A percentile compares a stretch with the other conserved stretches of the same genome.
Conservation (phyloP, 2,797 vertebrate species). For the Lacerta viridis region DNA sequence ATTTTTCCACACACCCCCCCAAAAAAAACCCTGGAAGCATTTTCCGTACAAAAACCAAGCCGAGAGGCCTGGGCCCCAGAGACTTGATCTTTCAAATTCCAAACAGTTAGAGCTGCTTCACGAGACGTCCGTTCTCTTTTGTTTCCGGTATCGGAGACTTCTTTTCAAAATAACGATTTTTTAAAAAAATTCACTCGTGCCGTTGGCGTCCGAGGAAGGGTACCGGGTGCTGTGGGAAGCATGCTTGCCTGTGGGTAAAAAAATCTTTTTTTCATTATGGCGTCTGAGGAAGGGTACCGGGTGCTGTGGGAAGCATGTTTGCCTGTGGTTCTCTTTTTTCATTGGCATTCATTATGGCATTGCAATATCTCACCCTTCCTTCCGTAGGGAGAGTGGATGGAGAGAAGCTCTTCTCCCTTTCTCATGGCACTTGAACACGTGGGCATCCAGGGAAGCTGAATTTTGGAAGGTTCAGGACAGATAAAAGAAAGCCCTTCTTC, state of each 20-base stretch:
- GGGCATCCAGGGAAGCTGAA: too few species aligned
- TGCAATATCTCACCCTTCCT: not conserved
- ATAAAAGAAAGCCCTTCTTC: too few species aligned
- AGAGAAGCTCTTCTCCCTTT: too few species aligned
- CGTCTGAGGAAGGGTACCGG: not conserved
- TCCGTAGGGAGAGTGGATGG: too few species aligned
- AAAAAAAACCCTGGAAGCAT: not conserved
- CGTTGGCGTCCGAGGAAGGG: not conserved
- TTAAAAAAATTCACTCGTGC: not conserved
- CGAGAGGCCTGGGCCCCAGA: slow-evolving; percentile 59
- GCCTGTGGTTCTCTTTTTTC: too few species aligned
- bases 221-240: not conserved
- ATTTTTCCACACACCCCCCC: not conserved
- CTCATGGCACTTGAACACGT: too few species aligned
- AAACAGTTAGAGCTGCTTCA: slow-evolving; percentile 48
- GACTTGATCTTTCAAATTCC: slow-evolving; percentile 53
- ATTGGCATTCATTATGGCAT: not conserved
- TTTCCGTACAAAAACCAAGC: not conserved
- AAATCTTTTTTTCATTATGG: too few species aligned
- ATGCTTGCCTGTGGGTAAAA: too few species aligned
- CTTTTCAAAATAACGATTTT: not conserved
- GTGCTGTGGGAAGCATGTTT: not conserved
- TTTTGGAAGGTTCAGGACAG: too few species aligned
- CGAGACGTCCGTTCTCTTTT: not conserved
- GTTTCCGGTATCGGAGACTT: not conserved